These are phyloP conservation scores for Sussaba pulchella DNA, from an alignment of 2,888 invertebrate species.

Conservation along the genomic window DNA sequence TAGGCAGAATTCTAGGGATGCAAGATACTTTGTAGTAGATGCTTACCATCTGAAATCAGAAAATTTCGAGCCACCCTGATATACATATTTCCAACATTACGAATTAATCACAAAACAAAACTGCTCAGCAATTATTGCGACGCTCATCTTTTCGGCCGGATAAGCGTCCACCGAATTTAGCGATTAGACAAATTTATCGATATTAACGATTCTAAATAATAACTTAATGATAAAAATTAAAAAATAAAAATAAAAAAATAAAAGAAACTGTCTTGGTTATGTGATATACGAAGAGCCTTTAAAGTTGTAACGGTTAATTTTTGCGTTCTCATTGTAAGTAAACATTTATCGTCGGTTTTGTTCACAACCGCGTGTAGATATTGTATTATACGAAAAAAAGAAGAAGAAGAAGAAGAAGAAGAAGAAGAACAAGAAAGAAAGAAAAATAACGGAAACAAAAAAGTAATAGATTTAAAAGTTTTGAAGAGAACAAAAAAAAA, in stretches of 20 bases:
- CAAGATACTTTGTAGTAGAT: too few species aligned
- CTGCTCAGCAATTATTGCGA: constrained; percentile 77
- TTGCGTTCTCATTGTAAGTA: constrained; percentile 74
- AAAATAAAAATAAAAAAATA: constrained; percentile 49
- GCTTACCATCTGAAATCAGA: too few species aligned
- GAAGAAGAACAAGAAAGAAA: constrained; percentile 64
- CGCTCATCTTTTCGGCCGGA: constrained; percentile 76
- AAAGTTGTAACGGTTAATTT: constrained; percentile 77
- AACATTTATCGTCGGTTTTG: constrained; percentile 76
- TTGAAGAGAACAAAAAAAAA: constrained; percentile 19
- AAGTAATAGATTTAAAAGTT: constrained; percentile 67
- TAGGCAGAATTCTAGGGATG: too few species aligned
- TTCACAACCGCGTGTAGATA: constrained; percentile 80
- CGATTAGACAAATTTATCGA: constrained; percentile 69
- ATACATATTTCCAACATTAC: constrained; percentile 51
- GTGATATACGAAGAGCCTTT: constrained; percentile 81
- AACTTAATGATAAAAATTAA: constrained; percentile 36
- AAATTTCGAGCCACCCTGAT: too few species aligned
- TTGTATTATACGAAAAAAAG: constrained; percentile 77
- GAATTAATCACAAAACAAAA: constrained; percentile 48
- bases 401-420: constrained; percentile 56
- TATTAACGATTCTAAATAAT: constrained; percentile 75
- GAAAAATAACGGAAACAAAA: constrained; percentile 23
- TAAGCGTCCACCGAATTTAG: constrained; percentile 77
- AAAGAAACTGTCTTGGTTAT: constrained; percentile 79